A percentile compares a stretch with the other conserved stretches of the same genome.
Conservation (phyloP, 2,113 vertebrate genomes). For the Uropsilus gracilis region DNA sequence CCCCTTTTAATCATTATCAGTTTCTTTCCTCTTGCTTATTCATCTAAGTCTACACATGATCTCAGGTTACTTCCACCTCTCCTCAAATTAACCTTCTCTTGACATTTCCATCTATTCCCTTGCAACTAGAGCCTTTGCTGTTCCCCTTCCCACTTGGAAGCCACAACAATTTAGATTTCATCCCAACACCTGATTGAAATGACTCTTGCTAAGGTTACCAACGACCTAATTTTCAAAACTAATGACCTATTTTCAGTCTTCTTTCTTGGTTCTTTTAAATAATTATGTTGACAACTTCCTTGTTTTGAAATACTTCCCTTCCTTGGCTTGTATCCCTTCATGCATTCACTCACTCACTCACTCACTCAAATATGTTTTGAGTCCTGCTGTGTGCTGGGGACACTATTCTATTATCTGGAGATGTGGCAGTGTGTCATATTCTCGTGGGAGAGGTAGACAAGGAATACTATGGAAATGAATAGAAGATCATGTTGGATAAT, state of each 20-base stretch:
- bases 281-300: not conserved
- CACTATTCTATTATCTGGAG: not conserved
- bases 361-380: not conserved
- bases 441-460: not conserved
- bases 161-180: constrained; percentile 42
- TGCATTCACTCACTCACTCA: not conserved
- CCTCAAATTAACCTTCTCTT: not conserved
- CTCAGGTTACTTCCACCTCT: not conserved
- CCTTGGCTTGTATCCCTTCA: not conserved
- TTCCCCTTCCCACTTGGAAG: not conserved
- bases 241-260: constrained; percentile 65
- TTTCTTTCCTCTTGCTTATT: not conserved
- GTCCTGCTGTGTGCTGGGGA: not conserved
- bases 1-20: not conserved
- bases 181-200: constrained; percentile 53
- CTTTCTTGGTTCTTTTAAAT: constrained; percentile 46
- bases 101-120: not conserved
- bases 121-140: not conserved
- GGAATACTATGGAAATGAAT: not conserved
- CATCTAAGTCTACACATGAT: not conserved
- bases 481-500: not conserved
- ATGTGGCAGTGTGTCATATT: not conserved
- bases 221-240: constrained; percentile 63
- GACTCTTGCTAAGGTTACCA: constrained; percentile 65
- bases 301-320: constrained; percentile 20